phyloP scores from a whole-genome alignment of 1,140 invertebrate genomes.

The Saccostrea echinata region DNA sequence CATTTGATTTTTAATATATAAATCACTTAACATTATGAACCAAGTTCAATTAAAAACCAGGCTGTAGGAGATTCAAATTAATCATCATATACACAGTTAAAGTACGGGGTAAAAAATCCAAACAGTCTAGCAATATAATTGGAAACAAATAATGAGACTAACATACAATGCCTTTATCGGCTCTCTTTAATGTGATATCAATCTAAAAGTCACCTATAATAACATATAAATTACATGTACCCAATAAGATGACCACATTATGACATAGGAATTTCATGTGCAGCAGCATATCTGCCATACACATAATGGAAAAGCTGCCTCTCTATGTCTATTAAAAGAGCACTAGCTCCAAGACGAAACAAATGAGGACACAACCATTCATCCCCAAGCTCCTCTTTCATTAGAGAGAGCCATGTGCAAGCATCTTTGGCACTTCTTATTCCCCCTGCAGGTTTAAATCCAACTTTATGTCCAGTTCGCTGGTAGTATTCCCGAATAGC shows the following conservation, averaged over 20 bases:
- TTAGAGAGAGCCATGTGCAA: conserved; percentile 91
- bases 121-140: no score
- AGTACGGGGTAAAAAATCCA: no score
- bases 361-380: conserved; percentile 91
- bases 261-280: conserved; percentile 76
- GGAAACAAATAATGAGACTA: background rate
- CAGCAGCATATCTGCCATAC: conserved; percentile 77
- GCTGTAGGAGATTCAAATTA: no score
- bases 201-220: no score
- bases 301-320: conserved; percentile 83
- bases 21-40: no score
- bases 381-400: conserved; percentile 91
- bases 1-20: no score
- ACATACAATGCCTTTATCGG: background rate
- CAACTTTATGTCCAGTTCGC: conserved; percentile 90
- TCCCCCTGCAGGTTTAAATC: conserved; percentile 98
- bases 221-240: no score
- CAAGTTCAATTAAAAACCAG: no score
- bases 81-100: no score
- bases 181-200: no score
- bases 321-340: conserved; percentile 90
- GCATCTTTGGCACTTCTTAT: conserved; percentile 93
- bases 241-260: conserved; percentile 46
- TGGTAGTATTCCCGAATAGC: conserved; percentile 92
- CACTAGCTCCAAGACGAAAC: conserved; percentile 97